Base-by-base conservation (phyloP, 2,113 vertebrate species). In the Numenius arquata region DNA sequence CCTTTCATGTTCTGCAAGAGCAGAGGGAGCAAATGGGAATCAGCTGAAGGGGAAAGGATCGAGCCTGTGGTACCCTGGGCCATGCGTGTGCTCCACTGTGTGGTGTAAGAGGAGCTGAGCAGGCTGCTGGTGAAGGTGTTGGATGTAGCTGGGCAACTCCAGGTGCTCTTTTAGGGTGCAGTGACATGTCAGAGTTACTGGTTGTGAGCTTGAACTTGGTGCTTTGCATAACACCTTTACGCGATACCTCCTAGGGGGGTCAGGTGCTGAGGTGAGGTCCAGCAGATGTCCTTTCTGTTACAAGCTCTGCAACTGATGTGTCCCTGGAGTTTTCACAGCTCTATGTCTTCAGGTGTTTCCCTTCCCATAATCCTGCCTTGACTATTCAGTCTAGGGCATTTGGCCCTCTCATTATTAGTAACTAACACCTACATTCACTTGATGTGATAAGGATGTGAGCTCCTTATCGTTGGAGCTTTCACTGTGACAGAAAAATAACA, bases 201-300 rank as follows among this genome's bases (percentile, higher is more conserved):
- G 6, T 36, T 62, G 20, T 62, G 34, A 58, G 32, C 40, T 36
- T 56, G 52, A 84, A 40, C 11, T 5, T 4, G 6, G 25, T 56
- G 21, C 20, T 66, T 13, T 65, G 14, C 16, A 9, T 70, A 75
- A 29, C 20, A 50, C 23, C 15, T 40, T 43, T 21, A 43, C 0
- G 0, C 0, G 1, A 12, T 38, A n/a, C 20, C 8, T 79, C 27
- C 29, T 21, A 1, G 7, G 32, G 8, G 4, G 12, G 11, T 45
- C 23, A 65, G 16, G 53, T 3, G 3, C 38, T 53, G 59, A 85
- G n/a, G 17, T 26, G 50, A 73, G 32, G 26, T 52, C 32, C 29
- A 78, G n/a, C 11, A 61, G 76, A 40, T 53, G 27, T 26, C 7
- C 6, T 9, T 65, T 66, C 32, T 55, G 13, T 65, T 29, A 50